Evolutionary conservation across 2,888 invertebrate species (phyloP), one percentile per base, ranked within the genome.

Genomic region (Luperina testacea): DNA sequence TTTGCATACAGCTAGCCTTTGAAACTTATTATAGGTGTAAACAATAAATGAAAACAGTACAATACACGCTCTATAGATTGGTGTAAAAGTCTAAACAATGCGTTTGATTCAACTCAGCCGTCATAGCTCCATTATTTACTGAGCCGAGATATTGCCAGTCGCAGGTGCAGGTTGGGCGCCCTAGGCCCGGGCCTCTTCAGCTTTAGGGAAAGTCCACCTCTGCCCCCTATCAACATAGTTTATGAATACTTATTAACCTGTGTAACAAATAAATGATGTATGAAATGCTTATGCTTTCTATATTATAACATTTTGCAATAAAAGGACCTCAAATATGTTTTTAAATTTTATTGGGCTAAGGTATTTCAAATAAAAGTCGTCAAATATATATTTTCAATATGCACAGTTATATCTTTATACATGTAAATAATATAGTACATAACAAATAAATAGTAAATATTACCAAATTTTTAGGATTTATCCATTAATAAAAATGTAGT

Each of bases 401-500:
- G 96, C 96, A 96, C 96, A 96, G 94, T 96, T 96, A 96, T 95
- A 96, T 93, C 95, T 96, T 96, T 96, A 96, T 95, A 96, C 96
- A 97, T 96, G 96, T 96, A 96, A 96, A 96, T 95, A 96, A 96
- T 96, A 96, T 95, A 95, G 96, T 96, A 96, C 96, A 97, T 95
- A 96, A 95, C 96, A 96, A 96, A 97, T 95, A 96, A 97, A 96
- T 96, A 96, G 96, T 96, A 96, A 96, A 96, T 96, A 96, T 95
- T 95, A 95, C 95, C 95, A 94, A 95, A 94, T 94, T 95, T 94
- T 93, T 94, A 90, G 94, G 95, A 95, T 95, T 95, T 94, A 95
- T 94, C 93, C 94, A 94, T 95, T 93, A 94, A 93, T 94, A 94
- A 95, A 81, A 96, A 93, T 94, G 94, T 94, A 94, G 94, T 95